Conservation (phyloP, 2,113 vertebrate species). For the Larimichthys crocea region DNA sequence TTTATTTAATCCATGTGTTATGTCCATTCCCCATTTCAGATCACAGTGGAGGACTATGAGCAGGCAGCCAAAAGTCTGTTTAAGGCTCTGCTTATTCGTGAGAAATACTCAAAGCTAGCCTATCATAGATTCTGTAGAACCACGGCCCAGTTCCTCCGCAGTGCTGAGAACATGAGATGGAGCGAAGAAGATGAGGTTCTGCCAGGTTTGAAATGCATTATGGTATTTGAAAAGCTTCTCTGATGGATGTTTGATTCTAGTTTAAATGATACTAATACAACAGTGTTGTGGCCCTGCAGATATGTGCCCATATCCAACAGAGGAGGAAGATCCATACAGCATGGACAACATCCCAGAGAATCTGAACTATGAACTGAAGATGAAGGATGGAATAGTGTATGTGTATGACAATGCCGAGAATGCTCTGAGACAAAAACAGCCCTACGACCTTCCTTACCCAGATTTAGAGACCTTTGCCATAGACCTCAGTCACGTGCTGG, state of each 20-base stretch:
- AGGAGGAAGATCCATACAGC: constrained; percentile 90
- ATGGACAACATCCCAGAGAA: constrained; percentile 90
- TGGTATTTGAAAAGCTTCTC: neutral
- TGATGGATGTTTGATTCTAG: neutral
- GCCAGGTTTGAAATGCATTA: constrained; percentile 84
- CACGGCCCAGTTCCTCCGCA: constrained; percentile 90
- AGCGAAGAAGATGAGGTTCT: constrained; percentile 88
- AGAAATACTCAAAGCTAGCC: constrained; percentile 93
- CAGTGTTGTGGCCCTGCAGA: constrained; percentile 78
- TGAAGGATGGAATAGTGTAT: constrained; percentile 92
- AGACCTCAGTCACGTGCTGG: constrained; percentile 92
- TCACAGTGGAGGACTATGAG: constrained; percentile 96
- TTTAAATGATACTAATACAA: constrained; percentile 24
- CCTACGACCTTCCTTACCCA: constrained; percentile 92
- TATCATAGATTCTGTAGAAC: constrained; percentile 93
- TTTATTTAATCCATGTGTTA: neutral
- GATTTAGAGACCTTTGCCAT: constrained; percentile 94
- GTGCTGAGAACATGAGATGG: constrained; percentile 83
- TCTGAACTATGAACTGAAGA: constrained; percentile 88
- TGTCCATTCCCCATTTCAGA: constrained; percentile 78
- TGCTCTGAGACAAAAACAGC: constrained; percentile 82
- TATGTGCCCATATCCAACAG: constrained; percentile 84
- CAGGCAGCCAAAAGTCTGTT: constrained; percentile 92
- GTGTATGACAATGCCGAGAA: constrained; percentile 86
- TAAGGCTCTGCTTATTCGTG: constrained; percentile 92